Base-by-base conservation (phyloP, 2,888 invertebrate genomes). In the Drosophila subsilvestris region DNA sequence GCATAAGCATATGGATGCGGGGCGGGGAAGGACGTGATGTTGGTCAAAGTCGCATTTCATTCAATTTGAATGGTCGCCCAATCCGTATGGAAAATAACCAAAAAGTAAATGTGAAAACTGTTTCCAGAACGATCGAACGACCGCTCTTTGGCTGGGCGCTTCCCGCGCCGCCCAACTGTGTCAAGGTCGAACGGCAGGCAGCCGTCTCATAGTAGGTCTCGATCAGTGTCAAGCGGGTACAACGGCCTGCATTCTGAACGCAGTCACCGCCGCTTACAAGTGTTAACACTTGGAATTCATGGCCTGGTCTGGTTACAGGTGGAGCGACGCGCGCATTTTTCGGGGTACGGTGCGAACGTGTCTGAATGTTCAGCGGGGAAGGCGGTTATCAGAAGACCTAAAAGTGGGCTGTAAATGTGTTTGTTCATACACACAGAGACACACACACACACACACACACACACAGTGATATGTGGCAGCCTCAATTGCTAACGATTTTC, bases 131-230 rank as follows among this genome's bases (percentile, higher is more conserved):
- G 22, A 29, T 55, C 18, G 12, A 20, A 5, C 25, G 44, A 14
- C 47, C 25, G 44, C 27, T 32, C 32, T 32, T 32, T 50, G 59
- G 48, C 14, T 25, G 50, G 17, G 17, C 42, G 3, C 44, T 17
- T 37, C n/a, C 37, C 37, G 43, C 27, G 20, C n/a, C 47, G 4
- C 22, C 44, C 51, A 75, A 73, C 32, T 68, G 65, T 73, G 79
- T 76, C 80, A 83, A 72, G 80, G 83, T 63, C 62, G 62, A 29
- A 10, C 22, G 47, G 14, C 27, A 54, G 63, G 45, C 56, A 27
- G 10, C 17, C 47, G 20, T 18, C n/a, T 29, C 37, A 6, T 14
- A 6, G 37, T 37, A 54, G 55, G 20, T 63, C 56, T 37, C 9
- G 45, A 53, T 66, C 50, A 65, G 53, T 60, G 69, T 42, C 70